These are phyloP conservation scores for Chiloscyllium punctatum DNA, from an alignment of 2,797 vertebrate species.

Conservation along the genomic window DNA sequence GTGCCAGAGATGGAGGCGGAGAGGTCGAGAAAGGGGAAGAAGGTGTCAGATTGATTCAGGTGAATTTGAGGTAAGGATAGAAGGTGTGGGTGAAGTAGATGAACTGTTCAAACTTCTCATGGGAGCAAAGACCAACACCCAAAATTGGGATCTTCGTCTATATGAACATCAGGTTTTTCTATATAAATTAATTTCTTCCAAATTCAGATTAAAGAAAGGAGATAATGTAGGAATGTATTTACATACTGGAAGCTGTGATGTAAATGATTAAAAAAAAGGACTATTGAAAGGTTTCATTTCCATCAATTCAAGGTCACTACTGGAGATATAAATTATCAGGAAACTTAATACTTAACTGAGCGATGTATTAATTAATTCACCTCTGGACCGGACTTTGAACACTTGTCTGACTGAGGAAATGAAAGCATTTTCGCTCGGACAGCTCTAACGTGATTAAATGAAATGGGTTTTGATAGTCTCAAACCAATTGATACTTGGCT, in stretches of 20 bases:
- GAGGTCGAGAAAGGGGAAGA: too few relatives aligned
- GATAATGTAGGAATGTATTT: background rate
- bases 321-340: background rate
- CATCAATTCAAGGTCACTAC: background rate
- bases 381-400: background rate
- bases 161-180: background rate
- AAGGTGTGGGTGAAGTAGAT: too few relatives aligned
- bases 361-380: background rate
- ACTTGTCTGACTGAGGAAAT: background rate
- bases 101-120: too few relatives aligned
- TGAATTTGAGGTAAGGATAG: too few relatives aligned
- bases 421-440: background rate
- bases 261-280: background rate
- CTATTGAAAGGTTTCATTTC: background rate
- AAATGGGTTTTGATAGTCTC: background rate
- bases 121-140: background rate
- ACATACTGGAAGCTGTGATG: background rate
- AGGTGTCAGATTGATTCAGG: too few relatives aligned
- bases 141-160: background rate
- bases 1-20: too few relatives aligned
- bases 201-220: background rate
- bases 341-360: background rate
- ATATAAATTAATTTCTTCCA: background rate
- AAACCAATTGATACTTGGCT: background rate
- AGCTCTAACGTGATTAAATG: background rate